A percentile compares a stretch with the other conserved stretches of the same genome.
These are phyloP conservation scores for Drepanosiphum platanoidis DNA, from an alignment of 2,888 invertebrate genomes.

Conservation along the genomic window DNA sequence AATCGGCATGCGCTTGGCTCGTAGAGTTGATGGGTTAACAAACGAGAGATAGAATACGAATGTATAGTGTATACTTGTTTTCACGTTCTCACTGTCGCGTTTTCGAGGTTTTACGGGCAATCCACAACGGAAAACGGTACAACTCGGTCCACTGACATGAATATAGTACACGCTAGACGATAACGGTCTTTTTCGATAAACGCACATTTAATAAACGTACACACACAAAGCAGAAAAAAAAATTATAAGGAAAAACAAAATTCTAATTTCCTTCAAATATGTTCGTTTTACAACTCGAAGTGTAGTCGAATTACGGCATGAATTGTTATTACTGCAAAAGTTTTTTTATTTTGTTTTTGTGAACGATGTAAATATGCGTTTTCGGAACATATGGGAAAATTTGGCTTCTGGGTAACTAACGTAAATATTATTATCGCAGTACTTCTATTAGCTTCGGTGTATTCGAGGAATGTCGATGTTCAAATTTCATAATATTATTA, in stretches of 20 bases:
- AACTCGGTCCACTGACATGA: constrained; percentile 16
- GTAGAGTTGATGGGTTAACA: background rate
- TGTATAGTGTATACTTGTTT: background rate
- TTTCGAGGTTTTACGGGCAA: background rate
- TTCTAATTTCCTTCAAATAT: constrained; percentile 34
- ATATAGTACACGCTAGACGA: constrained; percentile 8
- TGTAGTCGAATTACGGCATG: background rate
- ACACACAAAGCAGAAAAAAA: too few species aligned
- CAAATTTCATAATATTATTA: too few species aligned
- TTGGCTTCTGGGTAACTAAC: too few species aligned
- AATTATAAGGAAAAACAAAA: constrained; percentile 2
- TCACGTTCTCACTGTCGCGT: background rate
- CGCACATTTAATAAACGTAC: too few species aligned
- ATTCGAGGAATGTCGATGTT: too few species aligned
- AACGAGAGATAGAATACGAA: background rate
- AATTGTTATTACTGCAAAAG: background rate
- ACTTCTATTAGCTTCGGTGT: too few species aligned
- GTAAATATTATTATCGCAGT: too few species aligned
- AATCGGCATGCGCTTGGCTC: background rate
- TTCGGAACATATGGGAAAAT: background rate
- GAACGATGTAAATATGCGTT: background rate
- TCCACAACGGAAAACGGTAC: background rate
- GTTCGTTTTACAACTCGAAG: background rate
- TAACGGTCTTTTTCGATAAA: background rate
- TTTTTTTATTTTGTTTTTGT: too few species aligned